Percentiles rank a stretch among this genome's conserved stretches.
These are phyloP conservation scores for Sinosuthora webbiana DNA, from an alignment of 2,113 vertebrate species.

Conservation along the genomic window DNA sequence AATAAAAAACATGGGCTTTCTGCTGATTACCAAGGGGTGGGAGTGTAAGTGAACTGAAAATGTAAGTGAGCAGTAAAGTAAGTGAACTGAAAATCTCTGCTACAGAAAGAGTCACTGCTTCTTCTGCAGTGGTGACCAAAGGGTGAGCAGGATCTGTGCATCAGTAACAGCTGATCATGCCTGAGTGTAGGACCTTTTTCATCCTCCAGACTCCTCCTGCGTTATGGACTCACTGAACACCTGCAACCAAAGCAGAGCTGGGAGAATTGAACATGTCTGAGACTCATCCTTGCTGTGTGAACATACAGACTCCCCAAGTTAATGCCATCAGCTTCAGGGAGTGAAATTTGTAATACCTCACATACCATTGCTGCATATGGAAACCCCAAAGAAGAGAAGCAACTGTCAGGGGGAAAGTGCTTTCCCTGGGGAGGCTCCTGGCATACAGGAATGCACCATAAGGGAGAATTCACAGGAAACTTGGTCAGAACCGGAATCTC, in stretches of 20 bases:
- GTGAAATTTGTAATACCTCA: background rate
- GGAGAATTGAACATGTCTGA: background rate
- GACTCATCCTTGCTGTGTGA: background rate
- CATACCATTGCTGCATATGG: background rate
- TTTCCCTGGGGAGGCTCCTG: background rate
- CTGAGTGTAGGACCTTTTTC: background rate
- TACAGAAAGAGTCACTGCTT: fast-evolving
- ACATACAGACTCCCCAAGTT: background rate
- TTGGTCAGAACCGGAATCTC: background rate
- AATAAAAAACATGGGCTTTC: background rate
- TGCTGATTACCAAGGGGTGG: background rate
- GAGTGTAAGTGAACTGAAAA: background rate
- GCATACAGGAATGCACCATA: background rate
- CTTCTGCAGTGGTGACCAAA: background rate
- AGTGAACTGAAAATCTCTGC: background rate
- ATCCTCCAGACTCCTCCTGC: fast-evolving
- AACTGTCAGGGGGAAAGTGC: background rate
- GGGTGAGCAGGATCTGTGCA: fast-evolving
- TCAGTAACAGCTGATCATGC: background rate
- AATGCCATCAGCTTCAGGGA: background rate
- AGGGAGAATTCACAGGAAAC: background rate
- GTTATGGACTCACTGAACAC: background rate
- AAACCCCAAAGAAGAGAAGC: background rate
- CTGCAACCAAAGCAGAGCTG: background rate
- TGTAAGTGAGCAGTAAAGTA: background rate